Conservation (phyloP, 1,140 invertebrate species). For the Zaprionus lachaisei region DNA sequence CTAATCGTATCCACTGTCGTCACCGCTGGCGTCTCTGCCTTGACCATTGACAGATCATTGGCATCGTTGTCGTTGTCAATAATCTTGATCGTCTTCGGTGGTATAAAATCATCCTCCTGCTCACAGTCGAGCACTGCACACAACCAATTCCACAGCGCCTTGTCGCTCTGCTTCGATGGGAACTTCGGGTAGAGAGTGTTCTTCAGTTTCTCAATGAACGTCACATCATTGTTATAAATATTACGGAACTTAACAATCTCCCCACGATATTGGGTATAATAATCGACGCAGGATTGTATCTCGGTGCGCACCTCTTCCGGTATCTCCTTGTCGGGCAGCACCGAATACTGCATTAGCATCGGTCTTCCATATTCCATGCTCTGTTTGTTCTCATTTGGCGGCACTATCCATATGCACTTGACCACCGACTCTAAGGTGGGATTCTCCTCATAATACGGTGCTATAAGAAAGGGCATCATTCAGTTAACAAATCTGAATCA, state of each 20-base stretch:
- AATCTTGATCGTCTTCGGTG: constrained; percentile 79
- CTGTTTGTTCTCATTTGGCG: constrained; percentile 95
- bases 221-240: constrained; percentile 89
- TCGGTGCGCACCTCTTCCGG: constrained; percentile 93
- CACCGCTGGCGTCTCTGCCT: constrained; percentile 42
- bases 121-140: constrained; percentile 78
- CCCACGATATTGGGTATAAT: constrained; percentile 90
- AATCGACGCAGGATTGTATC: constrained; percentile 94
- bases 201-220: constrained; percentile 92
- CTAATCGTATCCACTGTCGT: constrained; percentile 16
- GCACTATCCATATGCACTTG: constrained; percentile 96
- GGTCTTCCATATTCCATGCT: constrained; percentile 94
- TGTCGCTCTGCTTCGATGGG: constrained; percentile 88
- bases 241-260: constrained; percentile 92
- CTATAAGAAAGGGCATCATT: constrained; percentile 86
- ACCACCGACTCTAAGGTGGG: constrained; percentile 91
- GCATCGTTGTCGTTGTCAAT: constrained; percentile 66
- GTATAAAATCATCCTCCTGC: constrained; percentile 81
- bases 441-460: constrained; percentile 93
- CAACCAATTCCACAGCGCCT: constrained; percentile 87
- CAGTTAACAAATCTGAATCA: neutral
- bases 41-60: constrained; percentile 48
- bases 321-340: constrained; percentile 92
- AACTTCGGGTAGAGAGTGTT: constrained; percentile 88
- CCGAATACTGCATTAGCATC: constrained; percentile 94